A percentile compares a stretch with the other conserved stretches of the same genome.
Conservation (phyloP, 2,888 invertebrate species). For the Elgonia sp. region DNA sequence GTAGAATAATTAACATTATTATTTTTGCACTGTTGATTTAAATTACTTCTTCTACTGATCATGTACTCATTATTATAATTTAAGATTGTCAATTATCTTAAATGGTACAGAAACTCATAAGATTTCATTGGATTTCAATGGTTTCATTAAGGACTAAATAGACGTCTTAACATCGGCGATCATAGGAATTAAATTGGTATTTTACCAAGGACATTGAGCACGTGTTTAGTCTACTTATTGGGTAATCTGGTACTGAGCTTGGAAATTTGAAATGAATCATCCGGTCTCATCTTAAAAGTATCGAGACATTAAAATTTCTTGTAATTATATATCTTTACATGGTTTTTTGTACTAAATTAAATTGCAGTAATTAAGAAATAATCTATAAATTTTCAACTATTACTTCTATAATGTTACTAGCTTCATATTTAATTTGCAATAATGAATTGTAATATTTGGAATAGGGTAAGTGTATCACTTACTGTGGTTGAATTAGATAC, state of each 20-base stretch:
- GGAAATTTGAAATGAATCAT: slow-evolving; percentile 25
- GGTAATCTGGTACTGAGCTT: slow-evolving; percentile 24
- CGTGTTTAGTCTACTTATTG: slow-evolving; percentile 44
- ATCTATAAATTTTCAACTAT: not conserved
- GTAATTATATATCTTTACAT: not conserved
- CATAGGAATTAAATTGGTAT: slow-evolving; percentile 37
- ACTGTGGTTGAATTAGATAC: too few species aligned
- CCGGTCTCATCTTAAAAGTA: not conserved
- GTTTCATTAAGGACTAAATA: slow-evolving; percentile 25
- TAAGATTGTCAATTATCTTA: not conserved
- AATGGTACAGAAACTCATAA: slow-evolving; percentile 8
- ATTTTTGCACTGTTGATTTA: not conserved
- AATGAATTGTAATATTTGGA: too few species aligned
- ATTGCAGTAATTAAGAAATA: not conserved
- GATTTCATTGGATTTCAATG: slow-evolving; percentile 31
- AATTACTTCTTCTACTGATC: not conserved
- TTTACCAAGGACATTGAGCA: slow-evolving; percentile 38
- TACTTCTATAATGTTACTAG: too few species aligned
- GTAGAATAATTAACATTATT: not conserved
- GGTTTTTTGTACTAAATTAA: too few species aligned
- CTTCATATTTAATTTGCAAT: too few species aligned
- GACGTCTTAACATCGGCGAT: slow-evolving; percentile 28
- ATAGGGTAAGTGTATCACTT: too few species aligned
- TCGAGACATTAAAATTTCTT: not conserved
- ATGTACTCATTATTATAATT: not conserved